Percentiles rank a stretch among this genome's conserved stretches.
phyloP scores from a whole-genome alignment of 2,113 vertebrate species.

The rabbit (Oryctolagus cuniculus) region DNA sequence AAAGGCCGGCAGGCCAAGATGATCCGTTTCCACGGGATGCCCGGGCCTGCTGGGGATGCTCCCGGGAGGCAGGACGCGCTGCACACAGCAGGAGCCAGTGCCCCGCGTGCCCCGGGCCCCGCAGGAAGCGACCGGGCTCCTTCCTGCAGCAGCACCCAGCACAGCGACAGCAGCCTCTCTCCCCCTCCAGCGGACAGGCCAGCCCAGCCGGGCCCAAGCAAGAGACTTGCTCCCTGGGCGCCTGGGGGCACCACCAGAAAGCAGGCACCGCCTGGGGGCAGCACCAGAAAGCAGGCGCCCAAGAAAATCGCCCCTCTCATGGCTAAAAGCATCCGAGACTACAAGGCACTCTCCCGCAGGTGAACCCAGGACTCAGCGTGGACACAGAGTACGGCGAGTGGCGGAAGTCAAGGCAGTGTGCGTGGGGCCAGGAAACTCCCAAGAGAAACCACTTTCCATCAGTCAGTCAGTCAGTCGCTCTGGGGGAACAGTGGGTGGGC shows the following conservation, averaged over 20 bases:
- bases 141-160: not conserved
- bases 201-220: too few relatives aligned
- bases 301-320: not conserved
- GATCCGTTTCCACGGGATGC: constrained; percentile 92
- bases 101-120: not conserved
- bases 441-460: too few relatives aligned
- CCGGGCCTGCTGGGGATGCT: constrained; percentile 93
- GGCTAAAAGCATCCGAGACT: not conserved
- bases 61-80: constrained; percentile 93
- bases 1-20: constrained; percentile 94
- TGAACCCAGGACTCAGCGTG: not conserved
- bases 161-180: too few relatives aligned
- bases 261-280: accelerated
- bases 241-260: not conserved
- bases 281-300: not conserved
- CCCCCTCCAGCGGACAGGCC: not conserved
- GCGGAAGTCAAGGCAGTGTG: not conserved
- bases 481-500: too few relatives aligned
- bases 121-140: accelerated
- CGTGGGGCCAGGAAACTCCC: too few relatives aligned
- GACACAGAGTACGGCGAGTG: constrained; percentile 46
- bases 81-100: constrained; percentile 87
- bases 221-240: too few relatives aligned
- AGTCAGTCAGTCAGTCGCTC: too few relatives aligned
- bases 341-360: not conserved